These are phyloP conservation scores for Nothobranchius kuhntae DNA, from an alignment of 2,113 vertebrate genomes.

Conservation along the genomic window DNA sequence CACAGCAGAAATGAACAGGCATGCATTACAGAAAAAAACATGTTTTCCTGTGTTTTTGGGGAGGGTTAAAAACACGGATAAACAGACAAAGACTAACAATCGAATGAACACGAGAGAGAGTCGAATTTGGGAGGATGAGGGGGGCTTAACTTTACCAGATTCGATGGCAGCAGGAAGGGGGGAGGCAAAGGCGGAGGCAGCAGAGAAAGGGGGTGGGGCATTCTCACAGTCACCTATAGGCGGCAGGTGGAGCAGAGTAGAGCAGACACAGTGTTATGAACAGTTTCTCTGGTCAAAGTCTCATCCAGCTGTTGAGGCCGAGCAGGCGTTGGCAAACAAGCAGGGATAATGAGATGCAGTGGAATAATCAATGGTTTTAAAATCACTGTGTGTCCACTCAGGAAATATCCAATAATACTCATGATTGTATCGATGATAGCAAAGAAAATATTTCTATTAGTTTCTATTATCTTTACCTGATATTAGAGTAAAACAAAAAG, in stretches of 20 bases:
- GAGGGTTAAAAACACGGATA: slow-evolving; percentile 18
- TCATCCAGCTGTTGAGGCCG: slow-evolving; percentile 42
- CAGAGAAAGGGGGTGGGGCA: slow-evolving; percentile 77
- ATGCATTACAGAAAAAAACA: slow-evolving; percentile 31
- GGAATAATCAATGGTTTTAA: background rate
- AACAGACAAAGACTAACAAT: slow-evolving; percentile 27
- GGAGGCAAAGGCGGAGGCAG: slow-evolving; percentile 80
- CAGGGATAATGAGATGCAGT: slow-evolving; percentile 21
- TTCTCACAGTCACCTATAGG: slow-evolving; percentile 83
- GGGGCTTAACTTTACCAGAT: slow-evolving; percentile 80
- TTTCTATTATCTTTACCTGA: too few species aligned
- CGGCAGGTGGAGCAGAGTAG: slow-evolving; percentile 73
- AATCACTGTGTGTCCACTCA: background rate
- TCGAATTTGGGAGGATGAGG: slow-evolving; percentile 38
- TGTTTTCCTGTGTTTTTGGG: background rate
- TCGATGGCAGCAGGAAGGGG: slow-evolving; percentile 82
- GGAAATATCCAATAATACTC: too few species aligned
- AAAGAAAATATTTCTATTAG: too few species aligned
- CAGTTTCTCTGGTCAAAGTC: slow-evolving; percentile 47
- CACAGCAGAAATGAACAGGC: slow-evolving; percentile 23
- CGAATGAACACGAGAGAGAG: slow-evolving; percentile 37
- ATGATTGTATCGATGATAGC: too few species aligned
- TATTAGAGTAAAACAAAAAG: too few species aligned
- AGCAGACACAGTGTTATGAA: slow-evolving; percentile 75
- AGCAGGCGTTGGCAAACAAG: slow-evolving; percentile 32